A percentile compares a stretch with the other conserved stretches of the same genome.
Evolutionary conservation across 2,888 invertebrate genomes (phyloP).

Genomic region (Drosophila cracens): DNA sequence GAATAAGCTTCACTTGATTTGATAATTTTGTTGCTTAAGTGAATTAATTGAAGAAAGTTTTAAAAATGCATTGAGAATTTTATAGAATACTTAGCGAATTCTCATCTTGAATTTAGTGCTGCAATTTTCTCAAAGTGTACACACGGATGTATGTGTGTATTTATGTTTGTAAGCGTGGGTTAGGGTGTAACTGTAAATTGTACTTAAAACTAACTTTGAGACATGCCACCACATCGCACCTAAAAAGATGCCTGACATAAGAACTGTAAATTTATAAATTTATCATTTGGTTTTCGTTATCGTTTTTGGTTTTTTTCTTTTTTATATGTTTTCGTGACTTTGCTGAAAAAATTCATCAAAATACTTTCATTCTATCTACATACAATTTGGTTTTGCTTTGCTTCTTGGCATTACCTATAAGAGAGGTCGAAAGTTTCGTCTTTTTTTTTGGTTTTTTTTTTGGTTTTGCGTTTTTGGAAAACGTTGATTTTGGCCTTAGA

Average conservation of each 20-base stretch:
- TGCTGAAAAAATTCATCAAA: slow-evolving; percentile 63
- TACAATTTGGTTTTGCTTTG: slow-evolving; percentile 23
- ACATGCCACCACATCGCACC: slow-evolving; percentile 43
- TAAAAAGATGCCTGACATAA: slow-evolving; percentile 53
- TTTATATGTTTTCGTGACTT: slow-evolving; percentile 19
- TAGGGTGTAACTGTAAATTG: slow-evolving; percentile 48
- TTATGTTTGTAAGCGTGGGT: slow-evolving; percentile 21
- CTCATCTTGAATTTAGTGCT: neutral
- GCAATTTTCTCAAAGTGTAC: neutral
- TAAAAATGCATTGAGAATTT: neutral
- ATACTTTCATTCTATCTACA: slow-evolving; percentile 66
- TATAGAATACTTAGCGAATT: neutral
- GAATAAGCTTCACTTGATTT: neutral
- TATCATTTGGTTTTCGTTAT: slow-evolving; percentile 6
- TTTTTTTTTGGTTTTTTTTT: slow-evolving; percentile 11
- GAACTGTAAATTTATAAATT: slow-evolving; percentile 42
- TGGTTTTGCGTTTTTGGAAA: slow-evolving; percentile 70
- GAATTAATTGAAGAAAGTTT: neutral
- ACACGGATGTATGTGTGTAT: neutral
- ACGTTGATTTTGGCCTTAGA: slow-evolving; percentile 71
- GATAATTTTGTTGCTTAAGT: neutral
- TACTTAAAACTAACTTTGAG: slow-evolving; percentile 16
- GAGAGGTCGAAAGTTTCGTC: slow-evolving; percentile 66
- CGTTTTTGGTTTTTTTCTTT: neutral
- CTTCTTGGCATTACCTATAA: slow-evolving; percentile 62